Conservation (phyloP, 2,797 vertebrate genomes). For the Rhinichthys osculus region DNA sequence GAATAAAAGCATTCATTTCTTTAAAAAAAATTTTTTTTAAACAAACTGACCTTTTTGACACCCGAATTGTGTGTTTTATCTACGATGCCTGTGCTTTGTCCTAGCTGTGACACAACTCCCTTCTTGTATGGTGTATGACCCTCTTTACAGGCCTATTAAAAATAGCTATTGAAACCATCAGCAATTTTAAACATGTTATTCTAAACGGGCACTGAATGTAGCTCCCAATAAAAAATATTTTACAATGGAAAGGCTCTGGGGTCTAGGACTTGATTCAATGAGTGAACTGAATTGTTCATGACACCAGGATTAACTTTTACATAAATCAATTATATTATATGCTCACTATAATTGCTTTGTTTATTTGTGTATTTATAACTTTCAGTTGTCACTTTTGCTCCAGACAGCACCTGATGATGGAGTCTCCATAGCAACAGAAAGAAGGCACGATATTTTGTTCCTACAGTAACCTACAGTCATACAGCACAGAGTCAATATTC, state of each 20-base stretch:
- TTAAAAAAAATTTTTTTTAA: too few species aligned
- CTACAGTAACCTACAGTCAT: conserved; percentile 29
- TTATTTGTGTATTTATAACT: conserved; percentile 26
- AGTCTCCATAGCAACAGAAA: conserved; percentile 43
- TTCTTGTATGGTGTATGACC: background rate
- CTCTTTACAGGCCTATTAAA: background rate
- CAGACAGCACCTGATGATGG: conserved; percentile 25
- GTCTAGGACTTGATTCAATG: background rate
- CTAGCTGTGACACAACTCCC: background rate
- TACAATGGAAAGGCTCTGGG: background rate
- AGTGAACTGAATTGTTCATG: background rate
- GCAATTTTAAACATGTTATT: background rate
- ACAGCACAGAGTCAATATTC: conserved; percentile 54
- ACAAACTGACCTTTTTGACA: too few species aligned
- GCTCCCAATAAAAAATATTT: background rate
- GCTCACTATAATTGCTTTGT: background rate
- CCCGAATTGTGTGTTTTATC: background rate
- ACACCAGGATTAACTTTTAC: background rate
- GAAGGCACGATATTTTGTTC: conserved; percentile 22
- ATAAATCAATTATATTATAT: background rate
- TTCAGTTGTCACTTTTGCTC: conserved; percentile 19
- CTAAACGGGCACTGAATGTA: background rate
- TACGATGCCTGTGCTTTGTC: background rate
- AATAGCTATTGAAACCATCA: background rate
- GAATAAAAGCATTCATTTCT: background rate